phyloP scores from a whole-genome alignment of 1,140 invertebrate genomes.

The Aradophagus sp. region DNA sequence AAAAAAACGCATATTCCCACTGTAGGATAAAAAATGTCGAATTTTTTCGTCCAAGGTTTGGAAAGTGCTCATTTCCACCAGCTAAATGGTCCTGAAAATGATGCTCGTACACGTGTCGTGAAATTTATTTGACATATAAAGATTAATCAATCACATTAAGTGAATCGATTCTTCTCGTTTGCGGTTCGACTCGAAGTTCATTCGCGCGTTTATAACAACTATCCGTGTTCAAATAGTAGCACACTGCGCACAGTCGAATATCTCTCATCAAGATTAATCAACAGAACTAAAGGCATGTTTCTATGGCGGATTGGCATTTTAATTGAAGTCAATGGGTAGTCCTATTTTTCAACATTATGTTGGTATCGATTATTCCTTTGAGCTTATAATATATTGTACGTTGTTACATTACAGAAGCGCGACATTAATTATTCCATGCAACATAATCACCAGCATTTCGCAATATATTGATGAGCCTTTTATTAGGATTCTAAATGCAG shows the following conservation, averaged over 20 bases:
- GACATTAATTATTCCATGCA: constrained; percentile 16
- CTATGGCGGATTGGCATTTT: constrained; percentile 39
- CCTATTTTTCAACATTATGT: constrained; percentile 26
- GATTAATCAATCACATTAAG: constrained; percentile 43
- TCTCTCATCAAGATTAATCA: constrained; percentile 54
- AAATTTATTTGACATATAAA: constrained; percentile 42
- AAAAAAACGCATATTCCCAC: too few relatives aligned
- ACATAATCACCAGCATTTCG: too few relatives aligned
- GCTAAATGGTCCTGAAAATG: too few relatives aligned
- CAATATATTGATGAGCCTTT: too few relatives aligned
- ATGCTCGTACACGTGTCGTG: too few relatives aligned
- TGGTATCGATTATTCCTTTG: constrained; percentile 34
- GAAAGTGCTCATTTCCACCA: too few relatives aligned
- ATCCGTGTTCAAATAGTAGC: constrained; percentile 48
- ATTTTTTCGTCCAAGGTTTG: too few relatives aligned
- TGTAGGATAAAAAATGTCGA: too few relatives aligned
- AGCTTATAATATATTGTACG: too few relatives aligned
- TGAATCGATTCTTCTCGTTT: constrained; percentile 41
- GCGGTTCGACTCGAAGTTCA: constrained; percentile 34
- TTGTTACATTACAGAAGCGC: constrained; percentile 24
- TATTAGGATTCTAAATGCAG: too few relatives aligned
- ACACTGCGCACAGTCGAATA: constrained; percentile 37
- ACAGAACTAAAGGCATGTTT: constrained; percentile 36
- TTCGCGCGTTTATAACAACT: constrained; percentile 46
- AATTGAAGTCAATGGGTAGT: constrained; percentile 27